Base-by-base conservation (phyloP, 2,888 invertebrate genomes). In the Spodoptera picta region DNA sequence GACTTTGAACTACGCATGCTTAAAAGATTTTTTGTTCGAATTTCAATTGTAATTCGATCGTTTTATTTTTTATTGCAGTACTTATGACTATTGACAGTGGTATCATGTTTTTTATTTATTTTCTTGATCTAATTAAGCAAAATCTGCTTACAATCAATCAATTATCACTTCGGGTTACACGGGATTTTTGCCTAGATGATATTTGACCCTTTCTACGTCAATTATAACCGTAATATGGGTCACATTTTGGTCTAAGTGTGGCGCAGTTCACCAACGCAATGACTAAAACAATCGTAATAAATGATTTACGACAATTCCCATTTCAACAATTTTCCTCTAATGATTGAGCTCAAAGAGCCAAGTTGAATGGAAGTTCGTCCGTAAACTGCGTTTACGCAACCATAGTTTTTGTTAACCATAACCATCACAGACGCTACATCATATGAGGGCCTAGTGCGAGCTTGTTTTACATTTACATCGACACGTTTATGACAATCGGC, bases 381-480 rank as follows among this genome's bases (percentile, higher is more conserved):
- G 84, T 85, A 84, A 85, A 81, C 68, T 55, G 19, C 49, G 76
- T 85, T 93, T 92, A 89, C 89, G 89, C 89, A 93, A 93, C 83
- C 73, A 60, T 74, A 82, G 73, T 87, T 90, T 89, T 89, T 85
- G 87, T 87, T 85, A 83, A 84, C 83, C 82, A 84, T 85, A 83
- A 84, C 83, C 82, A 84, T 87, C 82, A 75, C 80, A 81, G 75
- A 61, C 65, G 70, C 67, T 77, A 82, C 87, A 88, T 87, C 91
- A 55, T 36, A 5, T 36, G 6, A 36, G 36, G 6, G 1, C 5
- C 6, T 36, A 36, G 6, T 36, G 36, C 36, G 36, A 36, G 36
- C 36, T 36, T 6, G 9, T 36, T 36, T 36, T 36, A 36, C 9
- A 2, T 36, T 36, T 1, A 36, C 6, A 36, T 36, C 36, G 7